Evolutionary conservation across 1,140 invertebrate genomes (phyloP), one percentile per base, ranked within the genome.

Genomic region (Semibalanus balanoides): DNA sequence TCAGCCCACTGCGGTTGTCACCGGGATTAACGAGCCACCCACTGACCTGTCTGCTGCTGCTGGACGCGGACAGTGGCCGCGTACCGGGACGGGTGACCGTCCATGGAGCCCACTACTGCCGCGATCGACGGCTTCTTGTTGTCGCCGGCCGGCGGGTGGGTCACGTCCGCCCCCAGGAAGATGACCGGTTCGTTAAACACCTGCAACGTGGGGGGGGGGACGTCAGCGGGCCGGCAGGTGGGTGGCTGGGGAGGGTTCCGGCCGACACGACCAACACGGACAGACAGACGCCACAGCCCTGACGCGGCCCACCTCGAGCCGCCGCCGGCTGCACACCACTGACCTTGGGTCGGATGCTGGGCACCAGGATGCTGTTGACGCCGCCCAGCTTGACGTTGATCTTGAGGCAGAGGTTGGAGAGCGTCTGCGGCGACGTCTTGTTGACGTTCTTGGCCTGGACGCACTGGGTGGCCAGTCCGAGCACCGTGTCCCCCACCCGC

Each of bases 371-470:
- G 79, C 94, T 98, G 85, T 99, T 99, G 82, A 99, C 98, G 76
- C 98, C 98, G 77, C 98, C 98, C 64, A 99, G 87, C 85, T 99
- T 99, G 3, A 99, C 98, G 84, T 99, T 99, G 81, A 99, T 99
- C 86, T 99, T 99, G 73, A 99, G 88, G 85, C 98, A 99, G 28
- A 99, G 87, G 87, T 99, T 99, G 77, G 97, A 99, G 31, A 99
- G 87, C 0, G 98, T 99, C 85, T 99, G 98, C 27, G 98, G 97
- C 0, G 97, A 98, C 0, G 97, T 99, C 85, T 99, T 99, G 86
- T 99, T 99, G 3, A 99, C 98, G 86, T 99, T 99, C 86, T 99
- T 99, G 11, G 96, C 95, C 86, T 99, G 98, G 77, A 99, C 98
- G 87, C 98, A 99, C 85, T 99, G 98, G 51, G 98, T 99, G 72